Percentiles rank a stretch among this genome's conserved stretches.
phyloP scores from a whole-genome alignment of 2,888 invertebrate species.

The Diaprepes abbreviatus region DNA sequence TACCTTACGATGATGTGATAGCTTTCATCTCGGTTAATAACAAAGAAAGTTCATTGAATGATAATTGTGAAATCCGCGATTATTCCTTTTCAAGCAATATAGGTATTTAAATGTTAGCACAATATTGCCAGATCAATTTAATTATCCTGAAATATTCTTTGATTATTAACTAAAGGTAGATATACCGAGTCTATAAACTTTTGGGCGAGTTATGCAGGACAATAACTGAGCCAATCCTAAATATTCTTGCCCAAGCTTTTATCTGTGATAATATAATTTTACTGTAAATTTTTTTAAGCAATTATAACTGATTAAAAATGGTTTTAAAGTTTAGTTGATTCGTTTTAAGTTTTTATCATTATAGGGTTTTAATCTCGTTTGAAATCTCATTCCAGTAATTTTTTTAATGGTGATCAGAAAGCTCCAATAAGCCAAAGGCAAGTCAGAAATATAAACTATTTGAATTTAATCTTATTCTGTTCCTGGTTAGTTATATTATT shows the following conservation, averaged over 20 bases:
- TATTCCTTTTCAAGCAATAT: no score
- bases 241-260: conserved; percentile 64
- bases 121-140: no score
- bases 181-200: conserved; percentile 8
- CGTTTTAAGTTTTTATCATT: conserved; percentile 46
- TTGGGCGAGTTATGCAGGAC: conserved; percentile 58
- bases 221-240: conserved; percentile 59
- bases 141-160: no score
- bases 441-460: no score
- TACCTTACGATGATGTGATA: not conserved
- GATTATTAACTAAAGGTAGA: no score
- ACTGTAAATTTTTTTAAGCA: conserved; percentile 44
- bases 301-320: conserved; percentile 34
- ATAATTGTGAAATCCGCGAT: no score
- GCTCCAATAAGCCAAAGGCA: not conserved
- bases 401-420: conserved; percentile 52
- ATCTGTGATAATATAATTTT: conserved; percentile 65
- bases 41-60: no score
- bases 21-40: no score
- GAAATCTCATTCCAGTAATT: conserved; percentile 52
- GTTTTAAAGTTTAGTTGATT: conserved; percentile 49
- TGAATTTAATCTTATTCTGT: no score
- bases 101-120: no score
- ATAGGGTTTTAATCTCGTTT: conserved; percentile 55
- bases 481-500: no score